phyloP scores from a whole-genome alignment of 2,888 invertebrate genomes.

The Tupiocoris notatus region DNA sequence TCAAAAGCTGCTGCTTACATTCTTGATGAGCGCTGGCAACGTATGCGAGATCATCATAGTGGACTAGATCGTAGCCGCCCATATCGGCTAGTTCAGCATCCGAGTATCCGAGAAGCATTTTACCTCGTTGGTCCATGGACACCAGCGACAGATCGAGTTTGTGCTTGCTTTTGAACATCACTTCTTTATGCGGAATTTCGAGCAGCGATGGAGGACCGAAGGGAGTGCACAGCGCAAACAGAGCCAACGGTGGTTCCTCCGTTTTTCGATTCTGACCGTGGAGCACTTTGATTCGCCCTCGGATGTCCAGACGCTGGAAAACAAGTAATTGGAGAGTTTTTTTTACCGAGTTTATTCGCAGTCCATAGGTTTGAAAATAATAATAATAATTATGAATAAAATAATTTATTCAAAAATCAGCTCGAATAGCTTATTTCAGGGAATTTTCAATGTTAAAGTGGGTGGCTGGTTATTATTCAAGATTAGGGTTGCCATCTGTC shows the following conservation, averaged over 20 bases:
- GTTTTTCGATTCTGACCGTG: constrained; percentile 95
- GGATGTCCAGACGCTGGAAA: constrained; percentile 90
- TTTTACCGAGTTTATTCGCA: too few species aligned
- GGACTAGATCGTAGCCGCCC: constrained; percentile 97
- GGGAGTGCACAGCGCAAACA: constrained; percentile 97
- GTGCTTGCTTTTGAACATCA: constrained; percentile 99
- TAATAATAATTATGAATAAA: too few species aligned
- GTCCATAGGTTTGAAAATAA: too few species aligned
- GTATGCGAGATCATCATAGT: constrained; percentile 95
- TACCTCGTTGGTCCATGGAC: constrained; percentile 97
- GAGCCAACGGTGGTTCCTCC: constrained; percentile 88
- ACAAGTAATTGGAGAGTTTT: too few species aligned
- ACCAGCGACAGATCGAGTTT: constrained; percentile 93
- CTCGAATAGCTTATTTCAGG: too few species aligned
- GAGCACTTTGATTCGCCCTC: constrained; percentile 92
- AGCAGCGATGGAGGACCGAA: constrained; percentile 96
- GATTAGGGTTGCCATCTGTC: too few species aligned
- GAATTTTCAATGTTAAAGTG: too few species aligned
- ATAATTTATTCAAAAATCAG: too few species aligned
- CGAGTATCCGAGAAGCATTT: constrained; percentile 89
- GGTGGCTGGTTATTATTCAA: too few species aligned
- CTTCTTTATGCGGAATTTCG: constrained; percentile 97
- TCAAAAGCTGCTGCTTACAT: constrained; percentile 72
- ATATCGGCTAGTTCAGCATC: constrained; percentile 86
- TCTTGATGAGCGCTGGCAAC: constrained; percentile 99